Base-by-base conservation (phyloP, 2,888 invertebrate species). In the Yponomeuta sedellus region DNA sequence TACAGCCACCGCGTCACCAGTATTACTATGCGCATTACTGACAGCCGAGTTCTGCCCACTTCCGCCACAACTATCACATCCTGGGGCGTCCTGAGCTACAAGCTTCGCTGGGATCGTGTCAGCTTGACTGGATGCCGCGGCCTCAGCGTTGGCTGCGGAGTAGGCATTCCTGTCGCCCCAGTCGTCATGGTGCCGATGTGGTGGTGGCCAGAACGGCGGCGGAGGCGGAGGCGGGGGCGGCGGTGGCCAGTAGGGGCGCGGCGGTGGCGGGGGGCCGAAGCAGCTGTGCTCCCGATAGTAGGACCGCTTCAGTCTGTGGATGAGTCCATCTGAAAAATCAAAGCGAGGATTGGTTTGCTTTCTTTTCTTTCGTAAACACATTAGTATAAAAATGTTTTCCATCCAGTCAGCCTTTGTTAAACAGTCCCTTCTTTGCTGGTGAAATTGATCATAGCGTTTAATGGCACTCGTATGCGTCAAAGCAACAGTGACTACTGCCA, bases 231-330 rank as follows among this genome's bases (percentile, higher is more conserved):
- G 65, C 10, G 73, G 73, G 0, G 68, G 71, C 1, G 76, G 76
- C 1, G 75, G 75, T 22, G 75, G 73, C 1, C 75, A 66, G 52
- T n/a, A 74, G 0, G 70, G 70, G 67, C 1, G 70, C 71, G 39
- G 64, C 2, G 56, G 65, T 10, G 58, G 65, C 8, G 72, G 73
- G 0, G 67, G 70, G 64, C 70, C 75, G 69, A 22, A 57, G 19
- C 19, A 52, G 4, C 19, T 4, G 58, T 61, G 39, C 19, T 40
- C 34, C n/a, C 57, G 34, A 62, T 80, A 69, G 4, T 84, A 81
- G 0, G 86, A 81, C 0, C 89, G 83, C 68, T 76, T 85, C 61
- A 83, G 19, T 6, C 88, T 75, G 10, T 79, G 75, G 1, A 77
- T 58, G 6, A 78, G 39, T 19, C 74, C 85, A 78, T 77, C 76